Conservation (phyloP, 1,140 invertebrate species). For the Popillia japonica region DNA sequence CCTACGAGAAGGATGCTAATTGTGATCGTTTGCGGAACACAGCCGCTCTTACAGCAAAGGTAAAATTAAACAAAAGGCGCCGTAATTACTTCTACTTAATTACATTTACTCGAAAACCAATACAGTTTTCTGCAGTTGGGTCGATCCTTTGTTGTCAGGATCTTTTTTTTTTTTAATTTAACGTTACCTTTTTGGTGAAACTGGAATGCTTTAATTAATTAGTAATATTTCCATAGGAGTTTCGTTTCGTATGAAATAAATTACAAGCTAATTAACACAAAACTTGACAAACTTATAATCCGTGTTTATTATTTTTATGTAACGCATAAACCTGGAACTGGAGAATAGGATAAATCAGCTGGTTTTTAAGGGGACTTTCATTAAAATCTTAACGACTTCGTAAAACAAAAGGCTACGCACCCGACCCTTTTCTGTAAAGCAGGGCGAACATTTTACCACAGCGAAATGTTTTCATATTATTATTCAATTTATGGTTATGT, state of each 20-base stretch:
- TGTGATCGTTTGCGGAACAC: too few species aligned
- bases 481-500: conserved; percentile 25
- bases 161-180: conserved; percentile 8
- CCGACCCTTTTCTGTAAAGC: conserved; percentile 14
- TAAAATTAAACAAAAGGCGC: not conserved
- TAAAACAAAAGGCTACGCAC: conserved; percentile 25
- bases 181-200: not conserved
- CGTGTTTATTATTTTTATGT: conserved; percentile 12
- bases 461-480: conserved; percentile 28
- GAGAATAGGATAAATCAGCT: conserved; percentile 15
- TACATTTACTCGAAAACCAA: not conserved
- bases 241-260: not conserved
- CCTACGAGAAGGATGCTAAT: too few species aligned
- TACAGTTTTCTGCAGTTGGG: conserved; percentile 2
- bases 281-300: conserved; percentile 29
- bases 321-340: not conserved
- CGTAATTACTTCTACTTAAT: conserved; percentile 18
- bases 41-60: too few species aligned
- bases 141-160: too few species aligned
- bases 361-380: conserved; percentile 31
- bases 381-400: conserved; percentile 31
- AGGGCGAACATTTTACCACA: conserved; percentile 11
- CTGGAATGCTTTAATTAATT: not conserved
- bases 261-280: conserved; percentile 14
- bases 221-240: not conserved